A percentile compares a stretch with the other conserved stretches of the same genome.
phyloP scores from a whole-genome alignment of 2,797 vertebrate genomes.

The Mareca penelope region DNA sequence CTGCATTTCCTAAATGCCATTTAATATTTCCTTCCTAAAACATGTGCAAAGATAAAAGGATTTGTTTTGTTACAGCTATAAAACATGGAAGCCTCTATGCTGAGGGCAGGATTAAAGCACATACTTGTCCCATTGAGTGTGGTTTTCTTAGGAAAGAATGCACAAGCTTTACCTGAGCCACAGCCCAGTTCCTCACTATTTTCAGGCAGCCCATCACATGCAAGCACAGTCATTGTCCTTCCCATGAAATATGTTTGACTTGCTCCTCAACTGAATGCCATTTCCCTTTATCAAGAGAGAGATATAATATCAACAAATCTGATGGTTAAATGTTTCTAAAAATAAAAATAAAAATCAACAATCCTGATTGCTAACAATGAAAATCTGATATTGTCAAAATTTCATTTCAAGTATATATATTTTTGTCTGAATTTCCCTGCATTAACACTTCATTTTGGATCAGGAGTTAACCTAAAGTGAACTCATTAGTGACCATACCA shows the following conservation, averaged over 20 bases:
- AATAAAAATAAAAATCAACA: not conserved
- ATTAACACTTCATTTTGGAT: not conserved
- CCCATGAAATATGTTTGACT: not conserved
- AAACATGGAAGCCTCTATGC: not conserved
- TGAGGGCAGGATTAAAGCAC: not conserved
- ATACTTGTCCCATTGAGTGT: not conserved
- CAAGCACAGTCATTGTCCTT: not conserved
- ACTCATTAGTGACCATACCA: not conserved
- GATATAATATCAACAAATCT: not conserved
- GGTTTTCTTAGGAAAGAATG: not conserved
- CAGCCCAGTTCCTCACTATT: not conserved
- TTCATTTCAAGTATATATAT: not conserved
- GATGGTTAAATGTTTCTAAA: not conserved
- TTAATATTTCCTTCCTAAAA: not conserved
- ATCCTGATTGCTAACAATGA: not conserved
- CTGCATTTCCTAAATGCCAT: not conserved
- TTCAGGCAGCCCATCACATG: not conserved
- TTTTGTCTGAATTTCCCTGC: not conserved
- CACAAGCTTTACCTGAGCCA: not conserved
- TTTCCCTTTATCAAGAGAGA: not conserved
- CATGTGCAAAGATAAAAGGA: not conserved
- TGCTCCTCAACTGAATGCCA: not conserved
- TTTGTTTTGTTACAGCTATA: not conserved
- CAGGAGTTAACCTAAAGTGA: not conserved
- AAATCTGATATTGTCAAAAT: not conserved